Base-by-base conservation (phyloP, 2,888 invertebrate species). In the Tachina grossa region DNA sequence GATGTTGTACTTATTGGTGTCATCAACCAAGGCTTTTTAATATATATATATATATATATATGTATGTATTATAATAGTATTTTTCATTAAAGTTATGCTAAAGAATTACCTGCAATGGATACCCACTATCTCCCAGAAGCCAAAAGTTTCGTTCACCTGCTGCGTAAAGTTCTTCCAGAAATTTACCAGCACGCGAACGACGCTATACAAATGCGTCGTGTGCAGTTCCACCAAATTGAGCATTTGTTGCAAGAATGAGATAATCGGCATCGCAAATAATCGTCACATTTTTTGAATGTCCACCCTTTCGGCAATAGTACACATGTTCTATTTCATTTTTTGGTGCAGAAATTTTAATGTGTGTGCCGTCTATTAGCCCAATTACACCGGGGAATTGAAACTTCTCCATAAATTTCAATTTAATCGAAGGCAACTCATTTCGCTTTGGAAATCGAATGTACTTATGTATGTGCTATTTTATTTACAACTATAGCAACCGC, bases 221-320 rank as follows among this genome's bases (percentile, higher is more conserved):
- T 9, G 72, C 72, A 31, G 59, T 72, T 31, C 59, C 75, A 53
- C 75, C 75, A 31, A 65, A 75, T 47, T 57, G 57, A 66, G 61
- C 55, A 63, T 75, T 75, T 19, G 77, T 55, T 6, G 77, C 68
- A 8, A 59, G 68, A 77, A 77, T 68, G 1, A 47, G 41, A 39
- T 59, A 53, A 68, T 57, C 47, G 1, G 75, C 53, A 76, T 77
- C 77, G 59, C 51, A 63, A 3, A 68, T 77, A 11, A 77, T 31
- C 59, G 68, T 59, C 2, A 68, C 16, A 68, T 63, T 66, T 68
- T 66, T 63, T 1, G 59, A 61, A 66, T 84, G 78, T 1, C 79
- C 75, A 47, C 80, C 65, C 39, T 66, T 84, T 9, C 65, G 75
- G 19, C 79, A 75, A 61, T 68, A 74, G 39, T 66, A 84, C 1